Percentiles rank a stretch among this genome's conserved stretches.
Evolutionary conservation across 92 coral and sea anemone species (phyloP).

Genomic region (Phenganax marumi): DNA sequence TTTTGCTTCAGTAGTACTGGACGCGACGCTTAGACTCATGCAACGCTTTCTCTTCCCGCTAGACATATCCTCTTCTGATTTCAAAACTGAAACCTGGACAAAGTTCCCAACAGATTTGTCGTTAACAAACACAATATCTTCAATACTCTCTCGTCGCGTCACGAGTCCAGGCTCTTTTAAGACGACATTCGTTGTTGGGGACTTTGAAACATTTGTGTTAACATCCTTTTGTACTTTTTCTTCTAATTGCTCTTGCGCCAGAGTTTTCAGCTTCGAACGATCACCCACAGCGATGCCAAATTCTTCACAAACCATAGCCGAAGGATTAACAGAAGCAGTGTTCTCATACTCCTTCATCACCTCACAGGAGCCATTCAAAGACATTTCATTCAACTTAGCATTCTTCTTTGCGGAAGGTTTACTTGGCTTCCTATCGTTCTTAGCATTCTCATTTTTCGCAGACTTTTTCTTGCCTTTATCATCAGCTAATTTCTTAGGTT

Average conservation of each 20-base stretch:
- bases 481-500: background rate
- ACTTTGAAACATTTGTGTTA: background rate
- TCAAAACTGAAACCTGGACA: background rate
- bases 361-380: background rate
- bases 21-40: slow-evolving; percentile 11
- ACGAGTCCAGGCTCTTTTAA: background rate
- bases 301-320: background rate
- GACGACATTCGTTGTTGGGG: background rate
- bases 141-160: background rate
- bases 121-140: slow-evolving; percentile 29
- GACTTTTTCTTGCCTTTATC: background rate
- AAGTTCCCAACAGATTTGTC: slow-evolving; percentile 17
- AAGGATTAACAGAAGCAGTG: background rate
- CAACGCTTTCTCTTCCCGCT: slow-evolving; percentile 4
- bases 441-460: background rate
- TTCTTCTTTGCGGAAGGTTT: background rate
- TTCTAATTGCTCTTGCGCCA: background rate
- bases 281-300: background rate
- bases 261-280: background rate
- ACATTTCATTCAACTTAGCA: background rate
- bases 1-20: background rate
- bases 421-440: background rate
- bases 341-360: background rate
- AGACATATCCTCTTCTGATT: background rate
- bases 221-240: background rate